A percentile compares a stretch with the other conserved stretches of the same genome.
Evolutionary conservation across 2,113 vertebrate species (phyloP).

Genomic region (Bubo scandiacus): DNA sequence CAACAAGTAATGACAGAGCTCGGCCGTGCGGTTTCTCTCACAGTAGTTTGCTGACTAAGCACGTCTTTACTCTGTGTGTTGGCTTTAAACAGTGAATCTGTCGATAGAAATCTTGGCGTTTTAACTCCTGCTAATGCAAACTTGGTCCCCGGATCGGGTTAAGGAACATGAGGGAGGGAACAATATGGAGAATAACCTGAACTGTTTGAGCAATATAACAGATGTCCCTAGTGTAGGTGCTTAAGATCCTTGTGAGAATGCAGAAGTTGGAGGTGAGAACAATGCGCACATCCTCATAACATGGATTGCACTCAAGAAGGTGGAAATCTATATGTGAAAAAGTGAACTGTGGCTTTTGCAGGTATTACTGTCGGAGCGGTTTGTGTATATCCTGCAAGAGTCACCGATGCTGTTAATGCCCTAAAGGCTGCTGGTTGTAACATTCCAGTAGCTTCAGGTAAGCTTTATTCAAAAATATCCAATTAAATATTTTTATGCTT

Average conservation of each 20-base stretch:
- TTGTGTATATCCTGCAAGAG: constrained; percentile 92
- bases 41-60: not conserved
- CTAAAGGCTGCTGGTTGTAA: constrained; percentile 81
- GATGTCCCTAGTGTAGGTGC: not conserved
- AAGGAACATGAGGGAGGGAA: not conserved
- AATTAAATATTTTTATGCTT: not conserved
- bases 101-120: not conserved
- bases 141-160: not conserved
- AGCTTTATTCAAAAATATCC: not conserved
- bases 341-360: constrained; percentile 53
- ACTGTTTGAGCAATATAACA: not conserved
- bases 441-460: constrained; percentile 93
- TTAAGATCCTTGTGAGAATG: not conserved
- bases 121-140: not conserved
- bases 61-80: not conserved
- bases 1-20: not conserved
- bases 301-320: not conserved
- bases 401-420: constrained; percentile 81
- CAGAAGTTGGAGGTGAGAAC: not conserved
- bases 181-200: not conserved
- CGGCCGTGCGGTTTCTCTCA: not conserved
- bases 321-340: not conserved
- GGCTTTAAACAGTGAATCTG: not conserved
- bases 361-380: constrained; percentile 86
- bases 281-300: accelerated